Evolutionary conservation across 1,140 invertebrate genomes (phyloP).

Genomic region (Polypedilum pembai): DNA sequence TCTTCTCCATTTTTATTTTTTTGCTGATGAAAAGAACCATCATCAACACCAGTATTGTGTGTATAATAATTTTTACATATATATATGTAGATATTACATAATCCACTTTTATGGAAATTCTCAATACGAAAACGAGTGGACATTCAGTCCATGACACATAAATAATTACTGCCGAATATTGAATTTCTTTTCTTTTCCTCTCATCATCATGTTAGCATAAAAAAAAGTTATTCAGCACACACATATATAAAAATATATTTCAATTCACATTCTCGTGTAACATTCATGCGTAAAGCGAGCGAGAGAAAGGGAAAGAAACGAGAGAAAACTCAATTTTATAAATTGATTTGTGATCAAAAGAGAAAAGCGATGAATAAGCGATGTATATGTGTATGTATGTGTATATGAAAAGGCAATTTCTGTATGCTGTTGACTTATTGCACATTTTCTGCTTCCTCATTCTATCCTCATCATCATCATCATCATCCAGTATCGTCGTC

Average conservation of each 20-base stretch:
- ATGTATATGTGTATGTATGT: neutral
- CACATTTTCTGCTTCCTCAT: constrained; percentile 18
- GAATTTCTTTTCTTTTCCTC: too few species aligned
- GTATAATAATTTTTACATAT: too few species aligned
- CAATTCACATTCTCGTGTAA: neutral
- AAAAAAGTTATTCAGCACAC: neutral
- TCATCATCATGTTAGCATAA: neutral
- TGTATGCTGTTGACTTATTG: neutral
- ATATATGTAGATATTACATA: too few species aligned
- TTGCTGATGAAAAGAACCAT: neutral
- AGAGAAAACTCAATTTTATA: constrained; percentile 16
- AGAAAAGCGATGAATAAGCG: neutral
- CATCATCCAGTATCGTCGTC: neutral
- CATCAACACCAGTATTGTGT: too few species aligned
- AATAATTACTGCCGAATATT: too few species aligned
- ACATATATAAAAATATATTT: constrained; percentile 8
- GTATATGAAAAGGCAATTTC: constrained; percentile 11
- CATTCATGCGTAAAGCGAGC: too few species aligned
- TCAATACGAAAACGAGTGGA: too few species aligned
- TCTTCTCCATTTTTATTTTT: neutral
- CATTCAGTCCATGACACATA: too few species aligned
- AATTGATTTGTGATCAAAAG: constrained; percentile 24
- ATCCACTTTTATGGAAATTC: too few species aligned
- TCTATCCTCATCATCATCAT: constrained; percentile 10
- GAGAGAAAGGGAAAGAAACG: neutral